phyloP scores from a whole-genome alignment of 2,888 invertebrate species.

The Drosophila mimica region DNA sequence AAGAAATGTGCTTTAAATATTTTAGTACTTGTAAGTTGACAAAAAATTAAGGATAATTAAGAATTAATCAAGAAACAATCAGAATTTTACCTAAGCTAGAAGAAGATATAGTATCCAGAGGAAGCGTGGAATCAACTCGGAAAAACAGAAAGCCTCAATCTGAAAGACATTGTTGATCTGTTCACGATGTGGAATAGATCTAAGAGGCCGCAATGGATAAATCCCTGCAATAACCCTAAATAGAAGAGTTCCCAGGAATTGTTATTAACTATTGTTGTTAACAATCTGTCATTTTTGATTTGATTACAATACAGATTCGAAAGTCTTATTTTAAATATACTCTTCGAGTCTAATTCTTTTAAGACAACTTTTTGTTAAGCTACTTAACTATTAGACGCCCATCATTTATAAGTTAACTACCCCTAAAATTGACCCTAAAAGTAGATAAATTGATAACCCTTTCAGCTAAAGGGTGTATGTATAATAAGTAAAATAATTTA shows the following conservation, averaged over 20 bases:
- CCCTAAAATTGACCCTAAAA: not conserved
- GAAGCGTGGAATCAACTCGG: not conserved
- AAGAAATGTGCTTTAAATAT: not conserved
- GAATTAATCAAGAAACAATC: not conserved
- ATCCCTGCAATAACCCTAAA: no score
- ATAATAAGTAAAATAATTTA: constrained; percentile 64
- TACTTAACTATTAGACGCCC: not conserved
- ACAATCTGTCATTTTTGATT: no score
- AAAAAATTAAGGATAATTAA: no score
- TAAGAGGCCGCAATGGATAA: not conserved
- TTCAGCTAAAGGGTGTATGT: constrained; percentile 2
- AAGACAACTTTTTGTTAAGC: no score
- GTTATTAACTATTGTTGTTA: not conserved
- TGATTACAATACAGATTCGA: not conserved
- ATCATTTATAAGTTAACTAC: not conserved
- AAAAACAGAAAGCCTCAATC: not conserved
- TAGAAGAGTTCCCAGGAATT: not conserved
- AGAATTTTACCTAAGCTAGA: not conserved
- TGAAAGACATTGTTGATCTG: not conserved
- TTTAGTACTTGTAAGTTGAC: not conserved
- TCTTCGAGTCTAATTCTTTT: no score
- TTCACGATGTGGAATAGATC: not conserved
- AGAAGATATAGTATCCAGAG: not conserved
- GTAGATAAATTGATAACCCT: not conserved
- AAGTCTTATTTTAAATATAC: no score